A percentile compares a stretch with the other conserved stretches of the same genome.
These are phyloP conservation scores for Eupsilia transversa DNA, from an alignment of 2,888 invertebrate species.

Conservation along the genomic window DNA sequence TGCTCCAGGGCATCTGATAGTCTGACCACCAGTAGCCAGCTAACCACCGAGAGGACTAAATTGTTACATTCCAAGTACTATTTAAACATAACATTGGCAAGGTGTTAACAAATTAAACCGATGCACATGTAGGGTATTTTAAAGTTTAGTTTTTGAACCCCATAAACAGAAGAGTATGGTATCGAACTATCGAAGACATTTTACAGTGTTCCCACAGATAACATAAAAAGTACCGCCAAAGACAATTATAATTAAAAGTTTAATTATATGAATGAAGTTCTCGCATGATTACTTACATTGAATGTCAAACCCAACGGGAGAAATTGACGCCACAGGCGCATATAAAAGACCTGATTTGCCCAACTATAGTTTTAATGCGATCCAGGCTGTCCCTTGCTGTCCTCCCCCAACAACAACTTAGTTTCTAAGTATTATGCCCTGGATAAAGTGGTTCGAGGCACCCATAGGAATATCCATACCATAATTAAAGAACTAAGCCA, in stretches of 20 bases:
- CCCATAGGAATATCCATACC: too few species aligned
- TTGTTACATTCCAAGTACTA: neutral
- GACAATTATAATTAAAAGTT: neutral
- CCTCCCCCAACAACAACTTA: too few species aligned
- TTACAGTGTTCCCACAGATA: neutral
- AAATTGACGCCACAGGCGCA: too few species aligned
- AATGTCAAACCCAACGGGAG: neutral
- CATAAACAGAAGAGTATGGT: neutral
- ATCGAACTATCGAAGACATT: neutral
- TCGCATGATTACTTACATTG: neutral
- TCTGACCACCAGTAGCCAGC: constrained; percentile 3
- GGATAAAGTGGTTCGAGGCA: too few species aligned
- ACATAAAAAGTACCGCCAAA: constrained; percentile 4
- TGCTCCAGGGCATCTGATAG: constrained; percentile 23
- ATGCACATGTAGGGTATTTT: neutral
- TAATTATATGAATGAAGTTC: neutral
- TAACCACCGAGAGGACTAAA: neutral
- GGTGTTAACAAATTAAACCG: neutral
- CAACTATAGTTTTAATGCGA: too few species aligned
- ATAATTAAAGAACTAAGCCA: too few species aligned
- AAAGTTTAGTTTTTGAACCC: neutral
- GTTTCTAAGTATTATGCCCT: too few species aligned
- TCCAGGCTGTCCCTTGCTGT: too few species aligned
- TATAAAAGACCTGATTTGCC: too few species aligned
- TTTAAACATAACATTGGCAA: too few species aligned